phyloP scores from a whole-genome alignment of 2,888 invertebrate genomes.

The Ormia ochracea region DNA sequence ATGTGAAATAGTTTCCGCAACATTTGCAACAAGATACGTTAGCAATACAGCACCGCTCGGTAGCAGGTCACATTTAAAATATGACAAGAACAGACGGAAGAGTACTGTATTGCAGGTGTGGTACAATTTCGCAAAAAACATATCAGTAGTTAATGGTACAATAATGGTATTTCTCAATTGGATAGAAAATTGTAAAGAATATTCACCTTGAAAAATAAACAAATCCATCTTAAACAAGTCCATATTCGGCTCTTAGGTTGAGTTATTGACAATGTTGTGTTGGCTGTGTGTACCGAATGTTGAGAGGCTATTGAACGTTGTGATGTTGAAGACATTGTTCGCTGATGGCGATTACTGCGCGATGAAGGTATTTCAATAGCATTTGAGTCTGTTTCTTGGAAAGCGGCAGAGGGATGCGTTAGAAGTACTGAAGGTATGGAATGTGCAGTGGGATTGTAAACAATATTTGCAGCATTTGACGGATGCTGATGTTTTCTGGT shows the following conservation, averaged over 20 bases:
- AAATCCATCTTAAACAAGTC: conserved; percentile 69
- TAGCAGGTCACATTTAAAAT: no score
- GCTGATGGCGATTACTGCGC: conserved; percentile 64
- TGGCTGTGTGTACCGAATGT: conserved; percentile 62
- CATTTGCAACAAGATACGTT: no score
- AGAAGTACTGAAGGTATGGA: conserved; percentile 66
- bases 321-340: conserved; percentile 70
- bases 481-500: conserved; percentile 5
- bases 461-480: conserved; percentile 9
- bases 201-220: conserved; percentile 70
- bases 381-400: conserved; percentile 48
- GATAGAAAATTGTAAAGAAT: not conserved
- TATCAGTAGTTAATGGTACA: no score
- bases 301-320: conserved; percentile 69
- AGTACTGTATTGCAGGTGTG: no score
- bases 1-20: no score
- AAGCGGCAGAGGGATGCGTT: conserved; percentile 55
- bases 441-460: conserved; percentile 66
- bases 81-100: no score
- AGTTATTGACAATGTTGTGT: conserved; percentile 60
- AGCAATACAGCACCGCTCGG: no score
- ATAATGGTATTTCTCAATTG: no score
- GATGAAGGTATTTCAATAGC: conserved; percentile 45
- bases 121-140: no score
- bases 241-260: conserved; percentile 70